Percentiles rank a stretch among this genome's conserved stretches.
Conservation (phyloP, 2,888 invertebrate species). For the Vanessa cardui region DNA sequence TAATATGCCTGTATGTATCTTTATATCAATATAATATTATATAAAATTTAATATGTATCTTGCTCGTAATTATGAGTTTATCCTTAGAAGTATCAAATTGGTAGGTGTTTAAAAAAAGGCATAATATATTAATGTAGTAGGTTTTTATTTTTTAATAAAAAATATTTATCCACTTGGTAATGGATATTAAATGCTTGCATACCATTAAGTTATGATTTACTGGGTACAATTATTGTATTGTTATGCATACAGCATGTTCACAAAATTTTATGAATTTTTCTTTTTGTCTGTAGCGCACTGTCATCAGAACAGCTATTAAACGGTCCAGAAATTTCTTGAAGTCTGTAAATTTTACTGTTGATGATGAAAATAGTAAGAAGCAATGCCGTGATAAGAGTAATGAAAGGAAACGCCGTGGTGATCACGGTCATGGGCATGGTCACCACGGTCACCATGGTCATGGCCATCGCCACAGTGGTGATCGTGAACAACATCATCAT, state of each 20-base stretch:
- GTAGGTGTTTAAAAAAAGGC: too few species aligned
- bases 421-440: conserved; percentile 40
- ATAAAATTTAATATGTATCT: not conserved
- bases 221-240: too few species aligned
- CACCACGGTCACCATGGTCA: conserved; percentile 44
- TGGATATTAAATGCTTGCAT: too few species aligned
- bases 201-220: too few species aligned
- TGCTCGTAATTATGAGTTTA: not conserved
- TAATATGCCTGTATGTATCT: conserved; percentile 62
- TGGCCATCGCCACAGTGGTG: conserved; percentile 42
- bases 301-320: conserved; percentile 67
- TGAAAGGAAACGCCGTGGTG: conserved; percentile 51
- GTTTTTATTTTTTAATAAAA: too few species aligned
- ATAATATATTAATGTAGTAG: too few species aligned
- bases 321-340: conserved; percentile 69
- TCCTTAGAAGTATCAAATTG: too few species aligned
- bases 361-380: conserved; percentile 56
- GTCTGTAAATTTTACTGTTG: conserved; percentile 48
- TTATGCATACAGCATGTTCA: not conserved
- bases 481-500: conserved; percentile 49
- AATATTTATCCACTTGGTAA: too few species aligned
- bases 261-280: conserved; percentile 6
- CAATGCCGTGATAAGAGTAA: conserved; percentile 51
- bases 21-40: not conserved
- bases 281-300: conserved; percentile 52